phyloP scores from a whole-genome alignment of 1,140 invertebrate species.

The Leptinotarsa lineolata region DNA sequence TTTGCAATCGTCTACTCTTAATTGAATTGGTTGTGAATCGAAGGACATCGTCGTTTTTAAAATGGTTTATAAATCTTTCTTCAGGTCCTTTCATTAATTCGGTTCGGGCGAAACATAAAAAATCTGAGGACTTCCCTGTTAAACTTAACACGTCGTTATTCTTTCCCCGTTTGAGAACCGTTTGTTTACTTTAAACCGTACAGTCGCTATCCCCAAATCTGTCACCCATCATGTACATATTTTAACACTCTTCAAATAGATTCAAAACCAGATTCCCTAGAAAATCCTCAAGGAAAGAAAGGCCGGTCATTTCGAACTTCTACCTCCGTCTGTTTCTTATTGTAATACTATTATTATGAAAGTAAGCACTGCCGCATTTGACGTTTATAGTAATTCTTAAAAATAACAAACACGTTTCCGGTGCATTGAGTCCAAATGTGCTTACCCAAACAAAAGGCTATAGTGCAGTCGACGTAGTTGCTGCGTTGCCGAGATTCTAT shows the following conservation, averaged over 20 bases:
- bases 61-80: too few relatives aligned
- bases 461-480: background rate
- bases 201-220: background rate
- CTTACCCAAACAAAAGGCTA: constrained; percentile 19
- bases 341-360: constrained; percentile 11
- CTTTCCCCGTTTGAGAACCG: background rate
- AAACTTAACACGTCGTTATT: background rate
- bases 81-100: too few relatives aligned
- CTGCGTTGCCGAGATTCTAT: background rate
- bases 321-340: background rate
- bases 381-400: constrained; percentile 20
- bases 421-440: constrained; percentile 20
- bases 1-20: too few relatives aligned
- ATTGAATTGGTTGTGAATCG: too few relatives aligned
- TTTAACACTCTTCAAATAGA: constrained; percentile 6
- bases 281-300: background rate
- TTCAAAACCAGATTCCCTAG: background rate
- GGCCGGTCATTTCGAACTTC: background rate
- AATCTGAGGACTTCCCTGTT: background rate
- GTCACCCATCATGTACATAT: constrained; percentile 3
- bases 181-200: constrained; percentile 5
- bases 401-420: constrained; percentile 19
- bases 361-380: constrained; percentile 14
- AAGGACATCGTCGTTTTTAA: too few relatives aligned
- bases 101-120: too few relatives aligned